A percentile compares a stretch with the other conserved stretches of the same genome.
These are phyloP conservation scores for Amazona ochrocephala DNA, from an alignment of 2,797 vertebrate species.

Conservation along the genomic window DNA sequence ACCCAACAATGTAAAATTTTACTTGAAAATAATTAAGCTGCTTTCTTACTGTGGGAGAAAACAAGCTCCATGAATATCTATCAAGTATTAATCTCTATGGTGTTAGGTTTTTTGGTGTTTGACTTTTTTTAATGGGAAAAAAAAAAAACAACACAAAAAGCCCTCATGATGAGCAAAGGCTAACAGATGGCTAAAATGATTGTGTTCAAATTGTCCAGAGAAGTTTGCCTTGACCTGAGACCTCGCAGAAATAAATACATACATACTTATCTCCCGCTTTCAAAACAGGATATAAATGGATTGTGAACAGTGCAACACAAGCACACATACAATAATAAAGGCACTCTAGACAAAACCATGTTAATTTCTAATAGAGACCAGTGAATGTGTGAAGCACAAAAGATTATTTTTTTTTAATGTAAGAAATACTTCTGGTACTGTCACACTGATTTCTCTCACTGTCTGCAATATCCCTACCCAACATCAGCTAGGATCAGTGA, in stretches of 20 bases:
- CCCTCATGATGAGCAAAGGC: background rate
- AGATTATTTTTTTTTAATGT: background rate
- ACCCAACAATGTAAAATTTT: background rate
- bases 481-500: background rate
- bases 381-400: background rate
- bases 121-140: background rate
- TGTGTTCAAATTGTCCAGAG: background rate
- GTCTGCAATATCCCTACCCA: background rate
- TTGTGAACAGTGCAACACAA: background rate
- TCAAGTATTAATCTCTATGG: background rate
- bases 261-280: background rate
- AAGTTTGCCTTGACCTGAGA: background rate
- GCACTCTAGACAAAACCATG: background rate
- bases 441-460: background rate
- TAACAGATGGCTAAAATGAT: background rate
- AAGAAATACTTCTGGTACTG: background rate
- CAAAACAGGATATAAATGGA: background rate
- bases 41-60: conserved; percentile 2
- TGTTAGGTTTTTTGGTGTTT: background rate
- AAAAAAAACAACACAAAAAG: background rate
- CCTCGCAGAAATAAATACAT: background rate
- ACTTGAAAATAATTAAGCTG: conserved; percentile 29
- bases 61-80: background rate
- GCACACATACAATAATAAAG: background rate
- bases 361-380: background rate